phyloP scores from a whole-genome alignment of 2,113 vertebrate genomes.

The Tragelaphus scriptus region DNA sequence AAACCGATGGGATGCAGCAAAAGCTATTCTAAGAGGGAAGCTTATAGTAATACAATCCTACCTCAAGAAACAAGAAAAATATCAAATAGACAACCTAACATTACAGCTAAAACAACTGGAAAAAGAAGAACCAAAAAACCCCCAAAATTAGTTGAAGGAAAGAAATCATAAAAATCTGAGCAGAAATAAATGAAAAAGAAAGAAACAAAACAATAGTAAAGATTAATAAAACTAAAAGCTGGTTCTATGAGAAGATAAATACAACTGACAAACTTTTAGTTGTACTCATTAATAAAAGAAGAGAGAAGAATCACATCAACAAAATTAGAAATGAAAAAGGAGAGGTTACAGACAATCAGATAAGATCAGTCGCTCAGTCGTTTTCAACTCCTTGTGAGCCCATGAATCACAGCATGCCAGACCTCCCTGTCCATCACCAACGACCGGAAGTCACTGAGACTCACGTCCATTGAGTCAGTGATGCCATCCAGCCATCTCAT shows the following conservation, averaged over 20 bases:
- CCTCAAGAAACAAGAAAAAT: background rate
- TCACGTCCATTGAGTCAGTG: too few species aligned
- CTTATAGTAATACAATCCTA: background rate
- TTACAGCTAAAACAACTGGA: background rate
- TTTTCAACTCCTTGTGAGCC: rapidly evolving
- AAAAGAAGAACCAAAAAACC: background rate
- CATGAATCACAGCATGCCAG: too few species aligned
- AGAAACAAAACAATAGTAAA: background rate
- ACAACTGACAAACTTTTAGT: background rate
- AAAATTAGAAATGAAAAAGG: background rate
- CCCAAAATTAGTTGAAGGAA: background rate
- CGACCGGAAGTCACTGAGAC: too few species aligned
- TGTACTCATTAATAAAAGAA: background rate
- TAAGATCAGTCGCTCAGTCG: too few species aligned
- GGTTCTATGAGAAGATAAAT: background rate
- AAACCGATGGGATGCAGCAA: background rate
- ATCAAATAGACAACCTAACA: background rate
- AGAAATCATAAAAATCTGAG: background rate
- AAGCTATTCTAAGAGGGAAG: background rate
- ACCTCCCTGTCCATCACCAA: too few species aligned
- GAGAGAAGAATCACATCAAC: background rate
- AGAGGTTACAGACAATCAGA: background rate
- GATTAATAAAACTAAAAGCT: background rate
- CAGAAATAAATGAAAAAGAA: background rate
- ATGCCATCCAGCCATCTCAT: too few species aligned